Evolutionary conservation across 92 coral and sea anemone genomes (phyloP), one percentile per base, ranked within the genome.

Genomic region (Actinostola sp.): DNA sequence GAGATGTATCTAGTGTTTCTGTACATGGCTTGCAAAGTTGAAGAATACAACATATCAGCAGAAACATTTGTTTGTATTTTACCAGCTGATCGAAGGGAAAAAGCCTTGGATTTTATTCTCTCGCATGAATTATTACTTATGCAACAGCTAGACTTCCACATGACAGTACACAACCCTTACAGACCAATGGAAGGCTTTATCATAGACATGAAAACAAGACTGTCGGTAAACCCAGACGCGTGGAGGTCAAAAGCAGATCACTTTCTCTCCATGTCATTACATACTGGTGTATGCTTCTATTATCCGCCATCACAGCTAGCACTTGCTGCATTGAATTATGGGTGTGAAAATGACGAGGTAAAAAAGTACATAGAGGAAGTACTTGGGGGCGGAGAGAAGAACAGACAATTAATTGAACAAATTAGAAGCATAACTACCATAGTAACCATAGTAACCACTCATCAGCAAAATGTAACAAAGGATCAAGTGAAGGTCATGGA

Each of bases 21-120:
- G 59, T 95, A 91, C 77, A 88, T 95, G 99, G 99, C 99, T 2
- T 95, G 97, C 32, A 95, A 95, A 44, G 97, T 95, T 1, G 99
- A 95, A 38, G 99, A 95, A 51, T 87, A 95, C 70, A 95, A 95
- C 60, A 69, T 95, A 24, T 95, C 99, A 3, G 96, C 92, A 1
- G 99, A 95, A 27, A 82, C 82, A 10, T 95, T 95, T 56, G 89
- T 95, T n/a, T 75, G 82, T 49, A 89, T 95, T 26, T 80, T 92
- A 33, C 99, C 99, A 6, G 85, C 81, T 27, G 99, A 82, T 65
- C 90, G 97, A 28, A 70, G 97, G 62, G 88, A 81, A 34, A 89
- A 82, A 65, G 88, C 82, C 28, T 82, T 87, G 46, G 96, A 95
- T 65, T 83, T 88, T 44, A 92, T 95, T 48, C 83, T 95, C 41